These are phyloP conservation scores for Eulemur rufifrons DNA, from an alignment of 2,113 vertebrate species.

Conservation along the genomic window DNA sequence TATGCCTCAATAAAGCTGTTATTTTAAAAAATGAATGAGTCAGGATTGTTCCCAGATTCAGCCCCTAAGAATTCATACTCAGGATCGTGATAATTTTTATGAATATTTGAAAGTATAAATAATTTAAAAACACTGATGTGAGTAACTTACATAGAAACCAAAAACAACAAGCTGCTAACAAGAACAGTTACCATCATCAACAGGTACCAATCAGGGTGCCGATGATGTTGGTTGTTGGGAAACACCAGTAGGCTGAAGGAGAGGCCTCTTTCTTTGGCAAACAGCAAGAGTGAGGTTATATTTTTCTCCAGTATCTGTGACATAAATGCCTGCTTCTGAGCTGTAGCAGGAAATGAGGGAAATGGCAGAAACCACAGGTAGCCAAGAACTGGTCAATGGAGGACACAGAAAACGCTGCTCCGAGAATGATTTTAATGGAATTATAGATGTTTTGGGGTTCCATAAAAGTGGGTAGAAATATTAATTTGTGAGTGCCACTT, in stretches of 20 bases:
- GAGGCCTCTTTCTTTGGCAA: not conserved
- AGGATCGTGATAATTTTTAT: not conserved
- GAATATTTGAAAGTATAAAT: constrained; percentile 10
- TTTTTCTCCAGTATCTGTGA: not conserved
- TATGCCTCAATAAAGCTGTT: not conserved
- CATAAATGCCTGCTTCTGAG: not conserved
- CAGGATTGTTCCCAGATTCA: not conserved
- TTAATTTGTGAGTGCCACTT: not conserved
- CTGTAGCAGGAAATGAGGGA: not conserved
- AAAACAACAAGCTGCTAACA: not conserved
- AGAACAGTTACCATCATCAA: not conserved
- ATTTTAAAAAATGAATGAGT: not conserved
- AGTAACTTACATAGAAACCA: not conserved
- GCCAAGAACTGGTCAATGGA: not conserved
- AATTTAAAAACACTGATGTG: not conserved
- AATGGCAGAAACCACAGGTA: not conserved
- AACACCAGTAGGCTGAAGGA: not conserved
- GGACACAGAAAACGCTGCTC: not conserved
- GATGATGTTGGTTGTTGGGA: not conserved
- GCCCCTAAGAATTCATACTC: not conserved
- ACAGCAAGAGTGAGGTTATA: not conserved
- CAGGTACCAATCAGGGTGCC: not conserved
- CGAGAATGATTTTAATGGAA: not conserved
- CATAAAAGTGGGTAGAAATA: not conserved
- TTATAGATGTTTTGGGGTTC: not conserved